Evolutionary conservation across 2,797 vertebrate genomes (phyloP).

Genomic region (Cryptoprocta ferox): DNA sequence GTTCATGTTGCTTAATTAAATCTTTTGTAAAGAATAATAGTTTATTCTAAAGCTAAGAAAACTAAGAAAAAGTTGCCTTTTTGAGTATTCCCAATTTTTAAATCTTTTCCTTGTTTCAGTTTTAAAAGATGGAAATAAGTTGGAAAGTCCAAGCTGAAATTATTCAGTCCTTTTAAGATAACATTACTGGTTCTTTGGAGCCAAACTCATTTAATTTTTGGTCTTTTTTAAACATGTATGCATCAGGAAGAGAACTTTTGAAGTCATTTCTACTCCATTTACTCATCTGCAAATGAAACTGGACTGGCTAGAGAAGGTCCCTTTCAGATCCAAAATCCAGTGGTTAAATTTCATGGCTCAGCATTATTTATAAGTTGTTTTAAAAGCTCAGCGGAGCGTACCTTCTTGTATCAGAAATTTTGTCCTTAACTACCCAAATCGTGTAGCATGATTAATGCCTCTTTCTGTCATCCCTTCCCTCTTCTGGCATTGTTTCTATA

Average conservation of each 20-base stretch:
- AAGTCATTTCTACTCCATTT: slow-evolving; percentile 25
- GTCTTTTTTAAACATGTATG: slow-evolving; percentile 33
- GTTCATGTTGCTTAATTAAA: background rate
- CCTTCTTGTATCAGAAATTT: background rate
- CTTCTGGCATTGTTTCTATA: background rate
- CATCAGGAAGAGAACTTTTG: background rate
- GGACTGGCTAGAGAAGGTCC: background rate
- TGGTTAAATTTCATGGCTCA: slow-evolving; percentile 29
- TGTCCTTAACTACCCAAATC: background rate
- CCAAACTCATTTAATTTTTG: background rate
- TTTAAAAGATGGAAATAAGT: slow-evolving; percentile 41
- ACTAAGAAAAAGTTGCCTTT: background rate
- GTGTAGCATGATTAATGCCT: background rate
- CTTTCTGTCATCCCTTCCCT: background rate
- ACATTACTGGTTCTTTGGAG: slow-evolving; percentile 21
- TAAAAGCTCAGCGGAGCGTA: background rate
- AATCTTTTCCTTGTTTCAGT: background rate
- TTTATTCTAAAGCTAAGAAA: slow-evolving; percentile 22
- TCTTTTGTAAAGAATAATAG: background rate
- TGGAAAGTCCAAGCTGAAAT: slow-evolving; percentile 30
- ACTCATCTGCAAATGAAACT: slow-evolving; percentile 25
- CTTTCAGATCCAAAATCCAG: background rate
- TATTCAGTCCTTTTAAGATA: slow-evolving; percentile 5
- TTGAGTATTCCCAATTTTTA: background rate
- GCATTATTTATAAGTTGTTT: background rate